These are phyloP conservation scores for Oryzias sinensis DNA, from an alignment of 2,797 vertebrate species.

Conservation along the genomic window DNA sequence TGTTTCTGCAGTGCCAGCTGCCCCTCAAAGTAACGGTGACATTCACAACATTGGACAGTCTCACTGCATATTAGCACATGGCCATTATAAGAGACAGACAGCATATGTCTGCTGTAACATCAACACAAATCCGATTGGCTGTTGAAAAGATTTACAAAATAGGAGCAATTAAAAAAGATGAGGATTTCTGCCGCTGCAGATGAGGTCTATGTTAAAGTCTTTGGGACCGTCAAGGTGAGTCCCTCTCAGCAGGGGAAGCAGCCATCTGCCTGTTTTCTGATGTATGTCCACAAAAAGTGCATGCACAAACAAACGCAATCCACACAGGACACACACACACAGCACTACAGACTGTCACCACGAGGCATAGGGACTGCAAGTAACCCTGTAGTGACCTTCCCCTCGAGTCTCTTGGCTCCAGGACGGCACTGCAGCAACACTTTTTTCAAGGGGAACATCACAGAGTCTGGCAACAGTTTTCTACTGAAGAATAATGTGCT, in stretches of 20 bases:
- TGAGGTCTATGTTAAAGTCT: slow-evolving; percentile 12
- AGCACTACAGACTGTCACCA: slow-evolving; percentile 2
- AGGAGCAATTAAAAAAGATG: not conserved
- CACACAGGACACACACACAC: slow-evolving; percentile 25
- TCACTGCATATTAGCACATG: slow-evolving; percentile 3
- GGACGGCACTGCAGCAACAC: slow-evolving; percentile 54
- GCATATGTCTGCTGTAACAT: too few relatives aligned
- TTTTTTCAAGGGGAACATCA: slow-evolving; percentile 27
- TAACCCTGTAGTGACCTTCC: slow-evolving; percentile 59
- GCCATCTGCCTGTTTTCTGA: slow-evolving; percentile 38
- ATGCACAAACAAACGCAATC: slow-evolving; percentile 1
- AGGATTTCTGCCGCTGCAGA: not conserved
- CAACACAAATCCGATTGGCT: too few relatives aligned
- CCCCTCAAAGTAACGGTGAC: slow-evolving; percentile 38
- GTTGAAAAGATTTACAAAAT: too few relatives aligned
- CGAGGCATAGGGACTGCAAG: slow-evolving; percentile 39
- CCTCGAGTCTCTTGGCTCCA: slow-evolving; percentile 36
- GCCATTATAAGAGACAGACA: not conserved
- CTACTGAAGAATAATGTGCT: too few relatives aligned
- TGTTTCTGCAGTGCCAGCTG: slow-evolving; percentile 55
- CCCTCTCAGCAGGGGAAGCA: slow-evolving; percentile 39
- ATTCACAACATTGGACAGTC: slow-evolving; percentile 22
- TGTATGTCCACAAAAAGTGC: slow-evolving; percentile 3
- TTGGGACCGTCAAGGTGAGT: slow-evolving; percentile 59
- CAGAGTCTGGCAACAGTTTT: slow-evolving; percentile 21